Conservation (phyloP, 2,888 invertebrate genomes). For the Notocelia uddmanniana region DNA sequence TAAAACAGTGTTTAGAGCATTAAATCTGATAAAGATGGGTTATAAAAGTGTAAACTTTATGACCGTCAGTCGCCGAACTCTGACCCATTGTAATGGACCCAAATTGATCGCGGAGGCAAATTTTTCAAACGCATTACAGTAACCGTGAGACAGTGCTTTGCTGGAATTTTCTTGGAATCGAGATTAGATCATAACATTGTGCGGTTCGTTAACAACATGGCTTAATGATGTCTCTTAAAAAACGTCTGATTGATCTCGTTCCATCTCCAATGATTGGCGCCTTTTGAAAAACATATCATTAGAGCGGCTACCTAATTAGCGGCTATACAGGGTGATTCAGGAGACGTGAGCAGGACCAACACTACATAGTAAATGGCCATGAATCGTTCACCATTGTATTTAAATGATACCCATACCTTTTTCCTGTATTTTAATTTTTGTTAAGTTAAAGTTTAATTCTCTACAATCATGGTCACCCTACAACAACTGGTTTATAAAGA, state of each 20-base stretch:
- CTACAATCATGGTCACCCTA: no score
- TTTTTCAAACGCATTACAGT: conserved; percentile 62
- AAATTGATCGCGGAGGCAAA: conserved; percentile 75
- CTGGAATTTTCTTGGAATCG: conserved; percentile 40
- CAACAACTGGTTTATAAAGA: no score
- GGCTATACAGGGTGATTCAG: no score
- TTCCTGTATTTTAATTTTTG: no score
- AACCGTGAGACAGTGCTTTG: conserved; percentile 55
- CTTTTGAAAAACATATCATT: conserved; percentile 32
- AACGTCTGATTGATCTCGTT: conserved; percentile 33
- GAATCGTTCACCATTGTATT: no score
- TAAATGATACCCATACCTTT: no score
- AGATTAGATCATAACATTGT: conserved; percentile 31
- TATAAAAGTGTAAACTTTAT: conserved; percentile 56
- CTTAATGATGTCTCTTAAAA: conserved; percentile 37
- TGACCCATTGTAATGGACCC: conserved; percentile 73
- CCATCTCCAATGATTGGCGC: conserved; percentile 11
- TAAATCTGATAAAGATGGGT: conserved; percentile 37
- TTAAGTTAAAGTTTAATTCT: no score
- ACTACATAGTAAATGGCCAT: no score
- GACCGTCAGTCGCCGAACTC: conserved; percentile 67
- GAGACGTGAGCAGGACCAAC: no score
- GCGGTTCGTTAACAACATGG: conserved; percentile 22
- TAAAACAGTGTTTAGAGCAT: background rate
- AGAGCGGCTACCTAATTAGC: conserved; percentile 13